Evolutionary conservation across 2,797 vertebrate species (phyloP), one percentile per base, ranked within the genome.

Genomic region (Microcaecilia unicolor): DNA sequence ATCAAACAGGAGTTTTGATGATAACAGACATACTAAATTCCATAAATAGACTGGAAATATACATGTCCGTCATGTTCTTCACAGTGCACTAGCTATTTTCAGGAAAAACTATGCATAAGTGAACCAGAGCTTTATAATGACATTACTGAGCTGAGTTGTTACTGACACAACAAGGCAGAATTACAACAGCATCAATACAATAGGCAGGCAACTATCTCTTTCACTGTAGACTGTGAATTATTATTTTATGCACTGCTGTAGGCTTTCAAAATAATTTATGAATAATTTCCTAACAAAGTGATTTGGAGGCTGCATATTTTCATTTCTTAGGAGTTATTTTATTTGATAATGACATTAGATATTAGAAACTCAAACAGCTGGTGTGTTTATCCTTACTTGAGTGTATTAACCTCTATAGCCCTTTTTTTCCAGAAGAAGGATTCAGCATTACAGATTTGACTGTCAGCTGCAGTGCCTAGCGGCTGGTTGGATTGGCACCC

Each of bases 321-420:
- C 51, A 54, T 67, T 72, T 70, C 76, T 79, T 65, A 44, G 24
- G 64, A 76, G 67, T 62, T 76, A 69, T 79, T 72, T 80, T 62
- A 77, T 79, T 77, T 73, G 73, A 68, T 81, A 80, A 78, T 73
- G 78, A 78, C 83, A 87, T 90, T 86, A 87, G 89, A 89, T 84
- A 85, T 87, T 85, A 89, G 87, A 90, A 87, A 86, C 81, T 68
- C 81, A 81, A 91, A 89, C 91, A 92, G 89, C 89, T 93, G 89
- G 86, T 84, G 67, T 90, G 84, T 84, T 78, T 88, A 87, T 86
- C 81, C 84, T 84, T 88, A 87, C 86, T 87, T 81, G 80, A 83
- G 86, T 91, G 86, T 89, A 91, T 92, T 92, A 92, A 94, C 86
- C 90, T 91, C 86, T 84, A 73, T 90, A 86, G 84, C 70, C 80